Conservation (phyloP, 37 sponge, comb jelly and placozoan species). For the Aphrocallistes beatrix region DNA sequence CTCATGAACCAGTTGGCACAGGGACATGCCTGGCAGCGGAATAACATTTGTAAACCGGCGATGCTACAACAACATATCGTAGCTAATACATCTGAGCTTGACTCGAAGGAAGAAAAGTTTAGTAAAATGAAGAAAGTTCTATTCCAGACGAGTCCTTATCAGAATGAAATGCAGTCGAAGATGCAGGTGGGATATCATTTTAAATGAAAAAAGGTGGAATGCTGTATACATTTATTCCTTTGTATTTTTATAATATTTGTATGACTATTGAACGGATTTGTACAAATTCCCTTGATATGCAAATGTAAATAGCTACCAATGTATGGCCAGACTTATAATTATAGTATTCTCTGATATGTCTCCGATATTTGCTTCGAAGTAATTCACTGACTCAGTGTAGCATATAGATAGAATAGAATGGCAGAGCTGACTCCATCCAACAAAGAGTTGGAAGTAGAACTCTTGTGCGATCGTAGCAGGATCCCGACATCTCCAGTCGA, state of each 20-base stretch:
- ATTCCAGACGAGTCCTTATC: neutral
- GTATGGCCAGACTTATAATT: no score
- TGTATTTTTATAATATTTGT: no score
- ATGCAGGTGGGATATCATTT: neutral
- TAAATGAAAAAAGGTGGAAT: neutral
- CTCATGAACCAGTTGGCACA: conserved; percentile 6
- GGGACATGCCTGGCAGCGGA: conserved; percentile 6
- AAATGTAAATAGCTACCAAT: no score
- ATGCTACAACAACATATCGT: neutral
- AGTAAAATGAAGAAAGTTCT: neutral
- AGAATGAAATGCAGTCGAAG: neutral
- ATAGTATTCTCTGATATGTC: no score
- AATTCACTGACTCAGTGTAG: no score
- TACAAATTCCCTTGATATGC: no score
- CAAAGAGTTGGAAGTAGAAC: neutral
- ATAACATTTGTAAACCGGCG: neutral
- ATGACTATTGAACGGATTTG: no score
- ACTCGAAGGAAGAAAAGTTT: neutral
- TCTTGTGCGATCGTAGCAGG: neutral
- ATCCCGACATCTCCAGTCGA: neutral
- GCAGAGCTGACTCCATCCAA: neutral
- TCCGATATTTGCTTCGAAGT: no score
- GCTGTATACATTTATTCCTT: no score
- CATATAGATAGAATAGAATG: no score
- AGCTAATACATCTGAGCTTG: neutral